Conservation (phyloP, 2,113 vertebrate species). For the Sceloporus tristichus region DNA sequence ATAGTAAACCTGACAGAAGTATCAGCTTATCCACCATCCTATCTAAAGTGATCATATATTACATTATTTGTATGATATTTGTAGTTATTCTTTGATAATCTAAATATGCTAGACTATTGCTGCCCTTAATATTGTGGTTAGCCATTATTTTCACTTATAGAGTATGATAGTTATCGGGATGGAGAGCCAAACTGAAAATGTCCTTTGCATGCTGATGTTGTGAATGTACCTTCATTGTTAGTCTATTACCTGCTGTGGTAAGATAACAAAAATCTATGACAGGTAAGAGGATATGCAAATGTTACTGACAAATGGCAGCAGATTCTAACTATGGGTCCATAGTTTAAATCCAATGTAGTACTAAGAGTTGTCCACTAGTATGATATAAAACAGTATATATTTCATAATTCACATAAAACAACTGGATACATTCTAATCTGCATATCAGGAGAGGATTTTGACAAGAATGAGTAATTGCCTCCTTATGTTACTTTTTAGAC, state of each 20-base stretch:
- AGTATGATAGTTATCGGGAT: neutral
- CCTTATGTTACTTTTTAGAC: neutral
- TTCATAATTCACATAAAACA: neutral
- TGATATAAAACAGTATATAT: neutral
- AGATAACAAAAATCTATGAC: neutral
- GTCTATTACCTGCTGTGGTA: neutral
- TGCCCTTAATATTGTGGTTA: neutral
- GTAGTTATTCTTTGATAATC: neutral
- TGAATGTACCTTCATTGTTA: neutral
- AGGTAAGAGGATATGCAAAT: neutral
- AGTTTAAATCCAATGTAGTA: no score
- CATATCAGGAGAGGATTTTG: neutral
- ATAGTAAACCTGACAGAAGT: constrained; percentile 3
- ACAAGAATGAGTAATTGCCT: neutral
- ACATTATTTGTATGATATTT: neutral
- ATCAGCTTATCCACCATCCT: neutral
- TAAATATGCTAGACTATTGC: neutral
- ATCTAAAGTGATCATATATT: neutral
- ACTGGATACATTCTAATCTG: neutral
- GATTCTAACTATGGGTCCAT: no score
- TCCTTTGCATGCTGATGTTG: neutral
- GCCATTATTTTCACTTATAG: neutral
- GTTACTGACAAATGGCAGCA: no score
- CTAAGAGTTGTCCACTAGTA: no score
- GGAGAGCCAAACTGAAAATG: neutral